A percentile compares a stretch with the other conserved stretches of the same genome.
Evolutionary conservation across 2,113 vertebrate species (phyloP).

Genomic region (Tympanuchus pallidicinctus): DNA sequence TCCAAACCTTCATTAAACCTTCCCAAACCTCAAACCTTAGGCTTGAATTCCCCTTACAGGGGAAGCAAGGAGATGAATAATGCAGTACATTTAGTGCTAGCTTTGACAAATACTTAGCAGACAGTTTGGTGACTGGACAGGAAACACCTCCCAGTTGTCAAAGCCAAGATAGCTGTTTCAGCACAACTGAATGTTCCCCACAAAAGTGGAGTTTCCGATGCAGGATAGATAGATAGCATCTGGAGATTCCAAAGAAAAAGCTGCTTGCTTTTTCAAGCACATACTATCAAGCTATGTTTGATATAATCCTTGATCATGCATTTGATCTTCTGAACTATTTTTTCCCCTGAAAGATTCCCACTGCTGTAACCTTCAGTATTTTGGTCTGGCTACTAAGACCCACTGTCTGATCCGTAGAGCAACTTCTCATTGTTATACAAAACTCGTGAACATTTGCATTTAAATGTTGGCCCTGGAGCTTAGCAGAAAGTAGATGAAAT

Average conservation of each 20-base stretch:
- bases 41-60: neutral
- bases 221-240: neutral
- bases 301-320: neutral
- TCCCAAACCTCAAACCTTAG: neutral
- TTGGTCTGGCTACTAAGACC: neutral
- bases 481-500: neutral
- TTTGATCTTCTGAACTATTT: neutral
- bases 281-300: neutral
- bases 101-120: neutral
- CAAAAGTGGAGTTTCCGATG: neutral
- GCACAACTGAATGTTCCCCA: neutral
- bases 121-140: neutral
- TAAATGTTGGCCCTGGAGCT: neutral
- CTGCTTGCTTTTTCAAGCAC: neutral
- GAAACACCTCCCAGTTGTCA: neutral
- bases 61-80: neutral
- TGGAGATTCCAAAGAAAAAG: neutral
- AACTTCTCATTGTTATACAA: neutral
- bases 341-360: neutral
- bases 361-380: neutral
- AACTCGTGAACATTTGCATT: neutral
- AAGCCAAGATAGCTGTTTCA: neutral
- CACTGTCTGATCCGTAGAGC: neutral
- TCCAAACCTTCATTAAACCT: neutral
- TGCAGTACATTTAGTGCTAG: neutral